Conservation (phyloP, 2,888 invertebrate species). For the Adineta ricciae region DNA sequence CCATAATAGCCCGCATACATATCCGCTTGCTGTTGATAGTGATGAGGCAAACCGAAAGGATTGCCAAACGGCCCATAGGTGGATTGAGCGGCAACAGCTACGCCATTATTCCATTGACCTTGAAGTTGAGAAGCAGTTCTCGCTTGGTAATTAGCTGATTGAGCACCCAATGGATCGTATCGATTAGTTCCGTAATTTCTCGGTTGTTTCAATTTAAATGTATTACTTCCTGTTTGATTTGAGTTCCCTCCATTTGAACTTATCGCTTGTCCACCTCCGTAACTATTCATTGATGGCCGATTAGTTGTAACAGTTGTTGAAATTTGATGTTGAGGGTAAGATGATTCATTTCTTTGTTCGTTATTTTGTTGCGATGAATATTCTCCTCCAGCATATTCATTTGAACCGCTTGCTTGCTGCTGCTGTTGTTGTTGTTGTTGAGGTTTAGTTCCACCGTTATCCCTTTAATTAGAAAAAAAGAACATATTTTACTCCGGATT, state of each 20-base stretch:
- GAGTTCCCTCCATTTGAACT: neutral
- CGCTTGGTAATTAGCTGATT: neutral
- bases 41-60: neutral
- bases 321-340: neutral
- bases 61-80: neutral
- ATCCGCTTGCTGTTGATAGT: neutral
- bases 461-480: neutral
- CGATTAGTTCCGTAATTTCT: neutral
- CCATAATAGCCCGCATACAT: constrained; percentile 9
- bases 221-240: neutral
- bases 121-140: neutral
- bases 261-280: neutral
- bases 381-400: neutral
- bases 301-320: neutral
- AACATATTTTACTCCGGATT: neutral
- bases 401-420: neutral
- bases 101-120: constrained; percentile 4
- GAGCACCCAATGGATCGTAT: neutral
- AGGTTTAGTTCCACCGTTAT: neutral
- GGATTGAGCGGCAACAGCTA: neutral
- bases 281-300: neutral
- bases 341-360: neutral
- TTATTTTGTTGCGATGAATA: neutral
- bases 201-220: neutral
- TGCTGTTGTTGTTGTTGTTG: neutral